Base-by-base conservation (phyloP, 2,797 vertebrate genomes). In the Poeciliopsis gracilis region DNA sequence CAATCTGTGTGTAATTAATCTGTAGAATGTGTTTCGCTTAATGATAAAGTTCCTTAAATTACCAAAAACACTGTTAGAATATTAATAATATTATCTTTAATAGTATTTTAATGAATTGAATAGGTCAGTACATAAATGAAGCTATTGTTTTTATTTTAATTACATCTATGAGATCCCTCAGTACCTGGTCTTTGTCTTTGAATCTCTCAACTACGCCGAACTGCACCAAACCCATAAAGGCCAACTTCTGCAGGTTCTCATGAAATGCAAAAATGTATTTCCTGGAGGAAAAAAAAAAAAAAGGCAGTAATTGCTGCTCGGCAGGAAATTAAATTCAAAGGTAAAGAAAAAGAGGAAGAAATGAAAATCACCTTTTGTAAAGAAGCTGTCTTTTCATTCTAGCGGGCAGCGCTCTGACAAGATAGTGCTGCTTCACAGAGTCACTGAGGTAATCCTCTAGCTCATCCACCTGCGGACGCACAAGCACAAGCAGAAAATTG, bases 111-210 rank as follows among this genome's bases (percentile, higher is more conserved):
- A 51, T 51, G 0, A 9, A 23, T 9, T 51, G 49, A 51, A 51
- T 51, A 8, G 49, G 20, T 51, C 49, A 9, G 53, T 41, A 25
- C 1, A 67, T 41, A 41, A 41, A 67, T 67, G 2, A 36, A 66
- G 16, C 33, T 38, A 23, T 23, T 38, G 36, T 66, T 66, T 18
- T 72, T 12, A 33, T 47, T 51, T 49, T 33, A 36, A 63, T 63
- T 36, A 4, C 30, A 25, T 23, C 28, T 25, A 66, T 30, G 11
- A 38, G 10, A 9, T 70, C 25, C 1, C 15, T 67, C 4, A 0
- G 63, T 95, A 99, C 98, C 97, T 99, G 97, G 73, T 98, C 98
- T 94, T 98, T 99, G 33, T 99, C 98, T 93, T 97, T 97, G 88
- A 98, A 98, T 90, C 97, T 98, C 88, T 97, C 97, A 1, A 93